Conservation (phyloP, 2,113 vertebrate genomes). For the Mirza zaza region DNA sequence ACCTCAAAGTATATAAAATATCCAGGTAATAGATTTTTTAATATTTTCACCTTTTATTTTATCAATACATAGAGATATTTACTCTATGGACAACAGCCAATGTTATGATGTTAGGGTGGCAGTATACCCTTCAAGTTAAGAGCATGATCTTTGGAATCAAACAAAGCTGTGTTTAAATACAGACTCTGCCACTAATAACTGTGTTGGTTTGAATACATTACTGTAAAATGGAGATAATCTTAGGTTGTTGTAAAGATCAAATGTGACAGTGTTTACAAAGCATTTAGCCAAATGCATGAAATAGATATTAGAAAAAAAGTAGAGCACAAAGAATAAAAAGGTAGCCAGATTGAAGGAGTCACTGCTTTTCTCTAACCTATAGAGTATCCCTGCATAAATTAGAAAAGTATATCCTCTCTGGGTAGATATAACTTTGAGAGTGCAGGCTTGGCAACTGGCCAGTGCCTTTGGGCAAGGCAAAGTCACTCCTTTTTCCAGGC, state of each 20-base stretch:
- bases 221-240: not conserved
- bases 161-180: not conserved
- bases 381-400: not conserved
- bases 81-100: not conserved
- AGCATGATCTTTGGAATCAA: not conserved
- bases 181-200: not conserved
- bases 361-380: not conserved
- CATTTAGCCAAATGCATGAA: not conserved
- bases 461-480: not conserved
- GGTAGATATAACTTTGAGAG: not conserved
- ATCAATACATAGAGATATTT: not conserved
- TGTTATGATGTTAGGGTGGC: not conserved
- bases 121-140: not conserved
- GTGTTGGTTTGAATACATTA: not conserved
- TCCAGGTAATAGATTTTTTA: not conserved
- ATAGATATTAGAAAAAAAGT: not conserved
- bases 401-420: not conserved
- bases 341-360: not conserved
- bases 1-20: not conserved
- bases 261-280: not conserved
- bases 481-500: not conserved
- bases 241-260: not conserved
- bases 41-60: slow-evolving; percentile 7
- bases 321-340: not conserved
- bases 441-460: not conserved